Base-by-base conservation (phyloP, 1,140 invertebrate species). In the Zaprionus africanus region DNA sequence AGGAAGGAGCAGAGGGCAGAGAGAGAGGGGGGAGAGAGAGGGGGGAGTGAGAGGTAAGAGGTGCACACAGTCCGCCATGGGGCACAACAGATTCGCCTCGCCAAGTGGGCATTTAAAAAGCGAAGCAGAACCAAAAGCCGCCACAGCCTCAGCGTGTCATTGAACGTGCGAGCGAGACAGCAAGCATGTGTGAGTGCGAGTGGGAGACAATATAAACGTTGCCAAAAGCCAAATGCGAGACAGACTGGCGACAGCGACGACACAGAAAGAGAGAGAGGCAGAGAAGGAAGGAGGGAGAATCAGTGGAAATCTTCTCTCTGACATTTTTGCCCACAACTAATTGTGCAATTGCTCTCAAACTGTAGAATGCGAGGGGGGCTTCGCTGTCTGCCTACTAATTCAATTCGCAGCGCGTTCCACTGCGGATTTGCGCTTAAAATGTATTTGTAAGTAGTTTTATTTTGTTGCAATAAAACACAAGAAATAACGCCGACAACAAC, bases 141-240 rank as follows among this genome's bases (percentile, higher is more conserved):
- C 38, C n/a, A 43, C n/a, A 59, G 49, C 53, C 19, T 53, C 51
- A 26, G 31, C 43, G 70, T 80, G 84, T 88, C 84, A 88, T 84
- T 88, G 83, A 88, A 84, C 84, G 83, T 46, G 71, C 62, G 36
- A 46, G 31, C 28, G 75, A 70, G 77, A 65, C 9, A 31, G 49
- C 43, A 65, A 61, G 19, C 73, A 15, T 19, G 4, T 5, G 31
- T 51, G 13, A 26, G 26, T 26, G 69, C 41, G 31, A 38, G 62
- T n/a, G 54, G 24, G 53, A 63, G 64, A 70, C 43, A 6, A 12
- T 0, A 46, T 53, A 26, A 46, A 12, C 19, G 57, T 17, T 26
- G 53, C 43, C 73, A 79, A 62, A 38, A 46, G 34, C 54, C 38
- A 71, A 75, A 69, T 53, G 71, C 76, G 76, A 81, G 78, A 81